Percentiles rank a stretch among this genome's conserved stretches.
phyloP scores from a whole-genome alignment of 1,140 invertebrate species.

The Caenorhabditis remanei region DNA sequence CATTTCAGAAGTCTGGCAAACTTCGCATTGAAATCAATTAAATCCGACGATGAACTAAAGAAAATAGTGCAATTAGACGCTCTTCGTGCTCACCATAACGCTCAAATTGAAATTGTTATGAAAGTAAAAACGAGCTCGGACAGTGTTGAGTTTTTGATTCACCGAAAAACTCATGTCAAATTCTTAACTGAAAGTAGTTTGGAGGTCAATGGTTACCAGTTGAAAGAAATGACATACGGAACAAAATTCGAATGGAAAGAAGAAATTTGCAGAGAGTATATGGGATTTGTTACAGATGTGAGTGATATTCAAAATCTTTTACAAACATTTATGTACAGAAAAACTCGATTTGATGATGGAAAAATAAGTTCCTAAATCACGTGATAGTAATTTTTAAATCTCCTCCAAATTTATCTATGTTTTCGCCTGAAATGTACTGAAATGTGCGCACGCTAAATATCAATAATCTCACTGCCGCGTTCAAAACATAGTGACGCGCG shows the following conservation, averaged over 20 bases:
- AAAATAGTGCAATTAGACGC: conserved; percentile 14
- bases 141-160: conserved; percentile 60
- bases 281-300: conserved; percentile 62
- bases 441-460: too few relatives aligned
- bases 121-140: neutral
- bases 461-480: too few relatives aligned
- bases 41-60: neutral
- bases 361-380: too few relatives aligned
- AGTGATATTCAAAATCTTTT: neutral
- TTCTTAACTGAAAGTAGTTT: neutral
- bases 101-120: conserved; percentile 49
- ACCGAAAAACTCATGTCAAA: neutral
- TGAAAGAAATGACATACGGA: conserved; percentile 65
- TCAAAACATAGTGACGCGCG: too few relatives aligned
- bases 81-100: conserved; percentile 7
- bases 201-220: conserved; percentile 34
- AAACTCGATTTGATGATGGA: neutral
- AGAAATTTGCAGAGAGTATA: conserved; percentile 71
- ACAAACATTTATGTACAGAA: neutral
- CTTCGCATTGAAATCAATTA: neutral
- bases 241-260: conserved; percentile 71
- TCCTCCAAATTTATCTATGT: too few relatives aligned
- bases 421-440: too few relatives aligned
- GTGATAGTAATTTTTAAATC: too few relatives aligned
- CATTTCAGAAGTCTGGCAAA: conserved; percentile 56